These are phyloP conservation scores for Choloepus didactylus DNA, from an alignment of 2,797 vertebrate species.

Conservation along the genomic window DNA sequence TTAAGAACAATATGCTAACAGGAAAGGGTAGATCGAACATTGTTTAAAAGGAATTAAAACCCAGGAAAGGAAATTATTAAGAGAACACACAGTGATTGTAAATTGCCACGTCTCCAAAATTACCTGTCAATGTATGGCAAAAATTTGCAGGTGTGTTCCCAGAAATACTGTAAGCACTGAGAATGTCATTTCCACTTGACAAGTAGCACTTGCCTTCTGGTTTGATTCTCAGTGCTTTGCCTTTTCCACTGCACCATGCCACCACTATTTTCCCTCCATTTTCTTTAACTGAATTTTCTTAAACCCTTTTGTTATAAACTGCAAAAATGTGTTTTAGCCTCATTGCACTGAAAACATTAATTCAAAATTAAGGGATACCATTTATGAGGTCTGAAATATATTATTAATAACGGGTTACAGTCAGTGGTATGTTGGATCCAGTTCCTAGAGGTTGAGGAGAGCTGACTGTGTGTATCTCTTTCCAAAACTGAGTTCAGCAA, in stretches of 20 bases:
- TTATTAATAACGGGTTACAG: neutral
- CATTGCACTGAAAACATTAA: neutral
- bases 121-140: neutral
- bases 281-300: neutral
- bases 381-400: neutral
- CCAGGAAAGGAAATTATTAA: neutral
- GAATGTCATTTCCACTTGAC: neutral
- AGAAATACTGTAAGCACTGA: neutral
- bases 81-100: neutral
- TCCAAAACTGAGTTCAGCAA: neutral
- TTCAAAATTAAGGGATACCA: neutral
- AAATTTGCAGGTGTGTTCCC: neutral
- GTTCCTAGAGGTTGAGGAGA: no score
- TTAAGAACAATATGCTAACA: constrained; percentile 2
- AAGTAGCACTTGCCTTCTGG: neutral
- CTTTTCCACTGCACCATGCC: neutral
- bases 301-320: neutral
- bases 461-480: neutral
- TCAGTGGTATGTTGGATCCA: neutral
- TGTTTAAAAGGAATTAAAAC: neutral
- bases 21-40: neutral
- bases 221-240: neutral
- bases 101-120: neutral
- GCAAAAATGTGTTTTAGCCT: neutral
- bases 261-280: neutral